Evolutionary conservation across 1,140 invertebrate genomes (phyloP).

Genomic region (Scylla paramamosain): DNA sequence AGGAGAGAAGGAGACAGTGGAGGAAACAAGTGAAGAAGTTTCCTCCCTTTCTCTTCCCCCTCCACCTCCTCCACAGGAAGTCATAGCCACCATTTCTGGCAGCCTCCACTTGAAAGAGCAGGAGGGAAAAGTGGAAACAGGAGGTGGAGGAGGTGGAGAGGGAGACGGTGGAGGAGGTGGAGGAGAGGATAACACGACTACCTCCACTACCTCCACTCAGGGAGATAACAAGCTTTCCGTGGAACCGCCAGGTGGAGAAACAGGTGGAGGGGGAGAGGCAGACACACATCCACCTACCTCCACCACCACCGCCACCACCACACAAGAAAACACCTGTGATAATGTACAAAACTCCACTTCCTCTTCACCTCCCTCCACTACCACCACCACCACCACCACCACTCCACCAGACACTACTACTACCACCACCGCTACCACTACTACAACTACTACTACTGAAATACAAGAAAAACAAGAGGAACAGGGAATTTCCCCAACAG

Average conservation of each 20-base stretch:
- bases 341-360: conserved; percentile 69
- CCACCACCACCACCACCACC: conserved; percentile 71
- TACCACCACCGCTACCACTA: conserved; percentile 52
- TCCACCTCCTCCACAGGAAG: conserved; percentile 71
- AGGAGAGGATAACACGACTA: background rate
- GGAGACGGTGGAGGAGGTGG: conserved; percentile 36
- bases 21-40: conserved; percentile 60
- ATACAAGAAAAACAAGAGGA: background rate
- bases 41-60: conserved; percentile 18
- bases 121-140: conserved; percentile 79
- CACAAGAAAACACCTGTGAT: conserved; percentile 66
- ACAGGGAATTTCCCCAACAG: background rate
- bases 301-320: background rate
- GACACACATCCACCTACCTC: background rate
- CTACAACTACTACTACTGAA: conserved; percentile 42
- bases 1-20: conserved; percentile 54
- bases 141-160: conserved; percentile 79
- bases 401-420: background rate
- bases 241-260: background rate
- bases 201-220: too few species aligned
- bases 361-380: conserved; percentile 34
- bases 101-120: conserved; percentile 79
- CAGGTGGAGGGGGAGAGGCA: background rate
- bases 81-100: conserved; percentile 80
- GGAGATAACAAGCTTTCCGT: background rate